Evolutionary conservation across 2,113 vertebrate genomes (phyloP).

Genomic region (Paraplagusia blochii): DNA sequence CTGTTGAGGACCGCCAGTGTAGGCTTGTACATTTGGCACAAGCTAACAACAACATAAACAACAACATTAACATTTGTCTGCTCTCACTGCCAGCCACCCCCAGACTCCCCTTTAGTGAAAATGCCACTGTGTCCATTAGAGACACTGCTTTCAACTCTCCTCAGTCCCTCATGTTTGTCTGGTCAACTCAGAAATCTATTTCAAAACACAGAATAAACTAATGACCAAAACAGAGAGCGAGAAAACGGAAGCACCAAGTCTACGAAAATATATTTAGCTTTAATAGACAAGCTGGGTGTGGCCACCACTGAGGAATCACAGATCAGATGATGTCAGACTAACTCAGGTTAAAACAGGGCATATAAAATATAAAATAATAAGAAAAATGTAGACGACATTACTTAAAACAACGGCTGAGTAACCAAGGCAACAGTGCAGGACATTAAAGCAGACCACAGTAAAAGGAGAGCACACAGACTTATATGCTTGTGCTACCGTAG

Average conservation of each 20-base stretch:
- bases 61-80: constrained; percentile 8
- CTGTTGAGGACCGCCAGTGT: too few species aligned
- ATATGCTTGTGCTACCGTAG: constrained; percentile 6
- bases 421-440: constrained; percentile 33
- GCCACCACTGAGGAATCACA: not conserved
- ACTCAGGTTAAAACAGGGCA: not conserved
- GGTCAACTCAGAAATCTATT: constrained; percentile 14
- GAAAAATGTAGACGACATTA: not conserved
- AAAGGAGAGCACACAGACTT: not conserved
- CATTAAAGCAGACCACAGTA: constrained; percentile 9
- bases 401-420: constrained; percentile 12
- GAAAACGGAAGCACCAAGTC: not conserved
- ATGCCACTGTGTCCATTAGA: constrained; percentile 26
- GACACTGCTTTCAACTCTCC: constrained; percentile 12
- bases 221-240: not conserved
- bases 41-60: constrained; percentile 17
- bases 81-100: not conserved
- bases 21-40: not conserved
- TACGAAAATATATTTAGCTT: not conserved
- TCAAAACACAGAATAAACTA: constrained; percentile 1
- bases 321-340: not conserved
- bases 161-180: not conserved
- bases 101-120: constrained; percentile 3
- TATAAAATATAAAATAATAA: not conserved
- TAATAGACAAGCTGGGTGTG: not conserved